Evolutionary conservation across 2,888 invertebrate species (phyloP).

Genomic region (Drosophila lacicola): DNA sequence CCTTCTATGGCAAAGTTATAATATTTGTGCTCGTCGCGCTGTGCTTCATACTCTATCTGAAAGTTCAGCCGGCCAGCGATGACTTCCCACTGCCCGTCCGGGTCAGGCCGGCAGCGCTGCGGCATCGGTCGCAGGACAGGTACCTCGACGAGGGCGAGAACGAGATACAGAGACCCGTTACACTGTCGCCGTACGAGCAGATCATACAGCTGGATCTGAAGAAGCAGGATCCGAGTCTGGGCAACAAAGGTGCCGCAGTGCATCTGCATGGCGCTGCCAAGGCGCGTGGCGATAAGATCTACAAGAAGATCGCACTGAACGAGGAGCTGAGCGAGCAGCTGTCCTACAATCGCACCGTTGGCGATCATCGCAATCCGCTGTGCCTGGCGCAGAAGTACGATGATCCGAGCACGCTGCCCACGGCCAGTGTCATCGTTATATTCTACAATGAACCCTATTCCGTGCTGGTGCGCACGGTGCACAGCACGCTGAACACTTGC

Average conservation of each 20-base stretch:
- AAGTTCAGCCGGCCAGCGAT: slow-evolving; percentile 71
- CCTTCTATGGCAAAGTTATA: slow-evolving; percentile 84
- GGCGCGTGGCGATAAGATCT: slow-evolving; percentile 88
- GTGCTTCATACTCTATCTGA: slow-evolving; percentile 83
- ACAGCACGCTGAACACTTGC: slow-evolving; percentile 90
- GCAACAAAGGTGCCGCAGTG: slow-evolving; percentile 90
- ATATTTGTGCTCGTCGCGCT: slow-evolving; percentile 81
- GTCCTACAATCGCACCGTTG: slow-evolving; percentile 90
- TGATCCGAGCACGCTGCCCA: slow-evolving; percentile 87
- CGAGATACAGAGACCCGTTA: slow-evolving; percentile 58
- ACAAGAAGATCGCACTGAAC: slow-evolving; percentile 94
- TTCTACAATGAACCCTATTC: slow-evolving; percentile 97
- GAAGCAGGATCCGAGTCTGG: slow-evolving; percentile 89
- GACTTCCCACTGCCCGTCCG: slow-evolving; percentile 28
- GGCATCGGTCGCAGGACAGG: slow-evolving; percentile 27
- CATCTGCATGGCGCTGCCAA: slow-evolving; percentile 89
- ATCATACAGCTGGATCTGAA: slow-evolving; percentile 88
- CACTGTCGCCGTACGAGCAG: slow-evolving; percentile 72
- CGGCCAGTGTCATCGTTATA: slow-evolving; percentile 92
- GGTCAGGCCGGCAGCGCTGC: slow-evolving; percentile 30
- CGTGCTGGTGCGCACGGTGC: slow-evolving; percentile 91
- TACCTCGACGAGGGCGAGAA: slow-evolving; percentile 59
- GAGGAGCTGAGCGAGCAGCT: slow-evolving; percentile 95
- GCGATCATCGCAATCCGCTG: slow-evolving; percentile 83
- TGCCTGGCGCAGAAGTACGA: slow-evolving; percentile 86